Percentiles rank a stretch among this genome's conserved stretches.
Evolutionary conservation across 2,888 invertebrate species (phyloP).

Genomic region (Drepanosiphum platanoidis): DNA sequence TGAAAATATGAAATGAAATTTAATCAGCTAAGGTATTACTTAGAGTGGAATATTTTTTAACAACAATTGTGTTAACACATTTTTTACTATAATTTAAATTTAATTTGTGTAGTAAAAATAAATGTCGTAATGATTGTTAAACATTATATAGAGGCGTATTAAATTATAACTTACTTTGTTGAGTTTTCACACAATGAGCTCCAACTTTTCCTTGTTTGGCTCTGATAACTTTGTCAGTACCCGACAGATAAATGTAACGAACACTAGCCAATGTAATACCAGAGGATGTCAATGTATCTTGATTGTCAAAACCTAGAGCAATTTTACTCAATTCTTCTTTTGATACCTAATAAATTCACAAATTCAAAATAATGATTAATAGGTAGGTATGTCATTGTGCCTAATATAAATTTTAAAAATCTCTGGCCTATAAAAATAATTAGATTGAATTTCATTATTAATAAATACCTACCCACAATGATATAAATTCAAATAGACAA

Average conservation of each 20-base stretch:
- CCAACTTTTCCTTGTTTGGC: constrained; percentile 93
- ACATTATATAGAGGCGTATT: background rate
- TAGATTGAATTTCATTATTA: too few species aligned
- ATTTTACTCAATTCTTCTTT: constrained; percentile 92
- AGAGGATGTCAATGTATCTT: constrained; percentile 87
- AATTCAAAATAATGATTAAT: background rate
- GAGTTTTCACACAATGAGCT: constrained; percentile 95
- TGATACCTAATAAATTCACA: constrained; percentile 74
- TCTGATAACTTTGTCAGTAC: constrained; percentile 91
- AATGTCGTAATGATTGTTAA: background rate
- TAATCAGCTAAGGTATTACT: background rate
- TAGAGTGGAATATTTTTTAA: background rate
- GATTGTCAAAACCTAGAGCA: constrained; percentile 89
- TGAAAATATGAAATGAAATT: background rate
- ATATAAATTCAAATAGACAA: too few species aligned
- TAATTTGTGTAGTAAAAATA: background rate
- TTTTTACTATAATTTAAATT: background rate
- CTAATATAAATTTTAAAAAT: background rate
- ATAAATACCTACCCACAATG: too few species aligned
- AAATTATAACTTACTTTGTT: constrained; percentile 77
- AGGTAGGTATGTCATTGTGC: too few species aligned
- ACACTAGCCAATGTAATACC: constrained; percentile 91
- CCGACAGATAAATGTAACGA: constrained; percentile 95
- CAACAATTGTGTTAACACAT: background rate
- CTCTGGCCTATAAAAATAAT: background rate